A percentile compares a stretch with the other conserved stretches of the same genome.
Conservation (phyloP, 2,797 vertebrate species). For the Coluber constrictor region DNA sequence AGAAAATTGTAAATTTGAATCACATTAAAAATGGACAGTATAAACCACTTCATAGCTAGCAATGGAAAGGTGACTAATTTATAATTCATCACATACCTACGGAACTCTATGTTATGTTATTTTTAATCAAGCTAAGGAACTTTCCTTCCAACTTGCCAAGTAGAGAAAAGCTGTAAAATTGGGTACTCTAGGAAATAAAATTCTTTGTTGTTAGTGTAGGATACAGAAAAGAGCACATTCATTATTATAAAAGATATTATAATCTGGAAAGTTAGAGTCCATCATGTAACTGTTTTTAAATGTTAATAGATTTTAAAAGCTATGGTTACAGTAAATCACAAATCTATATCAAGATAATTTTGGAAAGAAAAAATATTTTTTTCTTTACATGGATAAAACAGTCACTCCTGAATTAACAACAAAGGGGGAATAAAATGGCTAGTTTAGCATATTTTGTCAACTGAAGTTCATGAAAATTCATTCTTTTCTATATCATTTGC, state of each 20-base stretch:
- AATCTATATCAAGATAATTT: fast-evolving
- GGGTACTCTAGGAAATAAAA: background rate
- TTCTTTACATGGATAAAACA: background rate
- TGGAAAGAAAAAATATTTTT: background rate
- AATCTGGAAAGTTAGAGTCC: background rate
- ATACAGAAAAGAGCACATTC: background rate
- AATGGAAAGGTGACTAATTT: background rate
- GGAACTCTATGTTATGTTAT: background rate
- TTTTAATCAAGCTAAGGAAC: background rate
- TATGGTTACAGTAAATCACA: fast-evolving
- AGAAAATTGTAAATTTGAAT: background rate
- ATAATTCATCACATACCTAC: background rate
- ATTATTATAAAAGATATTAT: background rate
- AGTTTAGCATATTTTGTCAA: conserved; percentile 14
- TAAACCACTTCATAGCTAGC: background rate
- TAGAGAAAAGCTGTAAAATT: background rate
- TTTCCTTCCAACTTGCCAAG: background rate
- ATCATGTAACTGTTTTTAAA: background rate
- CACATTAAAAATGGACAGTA: background rate
- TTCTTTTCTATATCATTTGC: conserved; percentile 15
- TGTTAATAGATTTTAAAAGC: background rate
- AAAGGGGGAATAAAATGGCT: background rate
- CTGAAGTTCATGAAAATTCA: conserved; percentile 12
- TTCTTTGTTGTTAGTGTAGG: background rate
- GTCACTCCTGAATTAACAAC: background rate